Evolutionary conservation across 2,888 invertebrate species (phyloP).

Genomic region (Drosophila yooni): DNA sequence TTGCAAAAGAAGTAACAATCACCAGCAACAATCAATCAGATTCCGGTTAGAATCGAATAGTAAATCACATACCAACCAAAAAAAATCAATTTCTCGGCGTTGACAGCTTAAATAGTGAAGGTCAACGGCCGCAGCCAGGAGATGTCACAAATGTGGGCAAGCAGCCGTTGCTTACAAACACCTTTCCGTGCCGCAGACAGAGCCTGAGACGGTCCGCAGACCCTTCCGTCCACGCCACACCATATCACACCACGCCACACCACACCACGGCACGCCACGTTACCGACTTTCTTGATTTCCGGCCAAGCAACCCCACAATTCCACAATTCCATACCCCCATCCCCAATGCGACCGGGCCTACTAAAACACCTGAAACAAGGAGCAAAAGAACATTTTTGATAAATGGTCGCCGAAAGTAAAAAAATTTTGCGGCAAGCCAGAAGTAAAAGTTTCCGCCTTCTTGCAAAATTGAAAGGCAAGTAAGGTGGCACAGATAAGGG

Average conservation of each 20-base stretch:
- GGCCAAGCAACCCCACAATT: constrained; percentile 29
- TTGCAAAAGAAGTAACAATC: constrained; percentile 17
- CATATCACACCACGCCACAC: not conserved
- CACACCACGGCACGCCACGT: not conserved
- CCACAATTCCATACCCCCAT: not conserved
- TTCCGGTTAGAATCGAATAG: constrained; percentile 12
- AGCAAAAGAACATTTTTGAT: constrained; percentile 44
- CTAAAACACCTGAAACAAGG: constrained; percentile 6
- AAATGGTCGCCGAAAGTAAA: constrained; percentile 57
- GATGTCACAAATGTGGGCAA: constrained; percentile 55
- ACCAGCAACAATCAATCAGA: constrained; percentile 48
- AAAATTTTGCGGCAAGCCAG: constrained; percentile 55
- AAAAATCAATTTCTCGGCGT: constrained; percentile 10
- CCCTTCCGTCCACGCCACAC: constrained; percentile 14
- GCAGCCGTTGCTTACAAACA: constrained; percentile 42
- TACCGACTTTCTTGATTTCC: constrained; percentile 41
- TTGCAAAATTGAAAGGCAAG: constrained; percentile 45
- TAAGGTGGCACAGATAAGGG: constrained; percentile 57
- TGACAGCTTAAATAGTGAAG: constrained; percentile 57
- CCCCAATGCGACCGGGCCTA: not conserved
- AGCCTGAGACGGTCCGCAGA: constrained; percentile 38
- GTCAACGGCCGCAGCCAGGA: constrained; percentile 53
- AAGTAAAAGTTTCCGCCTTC: constrained; percentile 60
- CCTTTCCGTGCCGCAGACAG: constrained; percentile 36
- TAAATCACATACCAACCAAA: not conserved